Conservation (phyloP, 2,797 vertebrate species). For the Pogoniulus pusillus region DNA sequence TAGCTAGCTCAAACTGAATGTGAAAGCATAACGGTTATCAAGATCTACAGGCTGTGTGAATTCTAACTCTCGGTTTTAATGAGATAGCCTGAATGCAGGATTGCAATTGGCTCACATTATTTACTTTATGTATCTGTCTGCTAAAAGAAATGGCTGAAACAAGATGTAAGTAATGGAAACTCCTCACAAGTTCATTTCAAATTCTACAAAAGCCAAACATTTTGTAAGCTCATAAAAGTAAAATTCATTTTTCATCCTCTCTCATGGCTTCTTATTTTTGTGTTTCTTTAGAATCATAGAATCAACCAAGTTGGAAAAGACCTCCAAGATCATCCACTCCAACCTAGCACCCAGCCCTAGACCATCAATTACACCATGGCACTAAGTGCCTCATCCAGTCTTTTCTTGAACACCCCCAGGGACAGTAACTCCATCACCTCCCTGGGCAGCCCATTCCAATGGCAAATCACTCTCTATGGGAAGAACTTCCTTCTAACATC, state of each 20-base stretch:
- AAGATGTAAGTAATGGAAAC: not conserved
- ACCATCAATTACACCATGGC: too few species aligned
- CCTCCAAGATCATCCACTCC: too few species aligned
- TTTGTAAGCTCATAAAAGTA: not conserved
- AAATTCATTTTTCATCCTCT: not conserved
- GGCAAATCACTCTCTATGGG: too few species aligned
- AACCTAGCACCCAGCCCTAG: too few species aligned
- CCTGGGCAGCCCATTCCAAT: too few species aligned
- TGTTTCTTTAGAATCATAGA: not conserved
- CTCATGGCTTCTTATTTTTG: not conserved
- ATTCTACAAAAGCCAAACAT: not conserved
- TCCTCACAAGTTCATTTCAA: not conserved
- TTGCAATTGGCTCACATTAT: not conserved
- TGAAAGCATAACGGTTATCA: not conserved
- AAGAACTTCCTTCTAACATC: too few species aligned
- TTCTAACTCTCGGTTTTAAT: not conserved
- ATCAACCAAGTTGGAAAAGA: too few species aligned
- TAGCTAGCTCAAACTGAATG: rapidly evolving
- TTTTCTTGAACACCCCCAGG: too few species aligned
- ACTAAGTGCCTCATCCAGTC: too few species aligned
- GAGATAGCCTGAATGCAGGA: not conserved
- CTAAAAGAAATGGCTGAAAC: not conserved
- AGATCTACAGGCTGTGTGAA: not conserved
- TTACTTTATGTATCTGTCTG: not conserved
- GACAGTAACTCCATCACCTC: too few species aligned